phyloP scores from a whole-genome alignment of 2,888 invertebrate species.

The Pyrrhia umbra region DNA sequence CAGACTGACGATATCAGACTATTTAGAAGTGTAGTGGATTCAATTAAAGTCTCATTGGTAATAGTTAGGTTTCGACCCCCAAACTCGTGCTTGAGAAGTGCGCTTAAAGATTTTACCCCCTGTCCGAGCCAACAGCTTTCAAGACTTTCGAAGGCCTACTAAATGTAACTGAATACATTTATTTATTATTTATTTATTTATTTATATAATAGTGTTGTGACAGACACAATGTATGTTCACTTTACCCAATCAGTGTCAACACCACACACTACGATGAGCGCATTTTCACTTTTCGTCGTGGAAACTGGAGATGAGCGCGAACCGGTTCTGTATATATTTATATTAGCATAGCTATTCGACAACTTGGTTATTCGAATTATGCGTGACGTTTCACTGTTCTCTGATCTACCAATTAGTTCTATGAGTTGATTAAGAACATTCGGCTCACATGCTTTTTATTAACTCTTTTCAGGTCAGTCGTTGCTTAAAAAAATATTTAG shows the following conservation, averaged over 20 bases:
- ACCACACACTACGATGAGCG: slow-evolving; percentile 59
- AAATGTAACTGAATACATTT: too few relatives aligned
- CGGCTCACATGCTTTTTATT: slow-evolving; percentile 64
- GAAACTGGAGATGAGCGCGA: slow-evolving; percentile 68
- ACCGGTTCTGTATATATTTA: slow-evolving; percentile 73
- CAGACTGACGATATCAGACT: too few relatives aligned
- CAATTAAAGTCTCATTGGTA: too few relatives aligned
- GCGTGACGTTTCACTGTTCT: slow-evolving; percentile 43
- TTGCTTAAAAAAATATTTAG: slow-evolving; percentile 37
- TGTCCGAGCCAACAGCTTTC: too few relatives aligned
- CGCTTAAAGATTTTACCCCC: too few relatives aligned
- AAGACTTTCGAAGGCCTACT: too few relatives aligned
- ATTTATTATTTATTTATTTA: too few relatives aligned
- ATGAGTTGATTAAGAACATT: slow-evolving; percentile 71
- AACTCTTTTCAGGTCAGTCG: slow-evolving; percentile 63
- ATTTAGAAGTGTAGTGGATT: too few relatives aligned
- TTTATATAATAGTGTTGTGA: background rate
- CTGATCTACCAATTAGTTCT: slow-evolving; percentile 62
- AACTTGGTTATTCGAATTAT: slow-evolving; percentile 45
- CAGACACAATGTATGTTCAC: slow-evolving; percentile 21
- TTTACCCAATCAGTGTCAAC: slow-evolving; percentile 36
- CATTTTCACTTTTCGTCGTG: slow-evolving; percentile 84
- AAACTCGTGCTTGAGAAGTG: too few relatives aligned
- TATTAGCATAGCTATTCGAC: slow-evolving; percentile 71
- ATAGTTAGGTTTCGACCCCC: too few relatives aligned